phyloP scores from a whole-genome alignment of 2,888 invertebrate species.

The Bellardia bayeri region DNA sequence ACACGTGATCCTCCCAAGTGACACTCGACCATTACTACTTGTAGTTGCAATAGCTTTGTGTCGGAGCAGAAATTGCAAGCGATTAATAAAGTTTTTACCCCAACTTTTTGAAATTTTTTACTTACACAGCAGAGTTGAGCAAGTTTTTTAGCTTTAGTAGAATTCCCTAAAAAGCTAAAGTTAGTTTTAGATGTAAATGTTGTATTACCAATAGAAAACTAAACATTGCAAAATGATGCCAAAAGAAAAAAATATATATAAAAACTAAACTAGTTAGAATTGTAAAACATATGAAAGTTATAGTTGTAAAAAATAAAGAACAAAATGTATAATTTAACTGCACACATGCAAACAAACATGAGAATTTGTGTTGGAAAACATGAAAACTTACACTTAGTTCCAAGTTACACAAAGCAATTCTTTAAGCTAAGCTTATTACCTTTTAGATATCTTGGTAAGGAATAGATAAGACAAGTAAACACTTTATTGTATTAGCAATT shows the following conservation, averaged over 20 bases:
- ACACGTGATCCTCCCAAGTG: not conserved
- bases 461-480: too few relatives aligned
- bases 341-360: not conserved
- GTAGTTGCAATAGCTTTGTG: conserved; percentile 8
- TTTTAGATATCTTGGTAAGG: too few relatives aligned
- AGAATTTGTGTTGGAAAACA: not conserved
- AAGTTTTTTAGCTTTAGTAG: not conserved
- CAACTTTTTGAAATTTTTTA: not conserved
- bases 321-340: not conserved
- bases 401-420: too few relatives aligned
- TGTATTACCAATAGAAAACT: not conserved
- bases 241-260: not conserved
- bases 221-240: not conserved
- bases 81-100: conserved; percentile 29
- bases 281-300: not conserved
- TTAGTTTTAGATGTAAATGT: not conserved
- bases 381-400: not conserved
- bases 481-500: too few relatives aligned
- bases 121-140: not conserved
- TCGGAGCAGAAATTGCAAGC: conserved; percentile 34
- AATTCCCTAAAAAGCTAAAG: not conserved
- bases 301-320: not conserved
- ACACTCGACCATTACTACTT: conserved; percentile 14
- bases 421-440: too few relatives aligned
- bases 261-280: not conserved